These are phyloP conservation scores for Carcharodon carcharias DNA, from an alignment of 2,797 vertebrate species.

Conservation along the genomic window DNA sequence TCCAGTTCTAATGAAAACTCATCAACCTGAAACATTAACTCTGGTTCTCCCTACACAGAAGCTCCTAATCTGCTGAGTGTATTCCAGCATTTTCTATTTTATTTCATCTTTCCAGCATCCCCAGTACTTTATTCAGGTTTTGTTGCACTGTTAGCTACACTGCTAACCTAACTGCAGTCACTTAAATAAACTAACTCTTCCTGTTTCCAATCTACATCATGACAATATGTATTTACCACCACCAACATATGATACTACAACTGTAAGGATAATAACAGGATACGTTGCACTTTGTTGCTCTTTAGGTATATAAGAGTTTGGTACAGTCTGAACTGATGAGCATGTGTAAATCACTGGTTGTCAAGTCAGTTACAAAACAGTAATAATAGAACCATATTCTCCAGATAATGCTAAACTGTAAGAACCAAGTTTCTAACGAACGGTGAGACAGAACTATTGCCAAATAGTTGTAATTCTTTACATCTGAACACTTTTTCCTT, in stretches of 20 bases:
- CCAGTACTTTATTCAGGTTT: background rate
- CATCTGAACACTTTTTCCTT: background rate
- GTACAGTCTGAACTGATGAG: background rate
- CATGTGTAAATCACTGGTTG: background rate
- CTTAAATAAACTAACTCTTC: background rate
- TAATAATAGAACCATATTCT: background rate
- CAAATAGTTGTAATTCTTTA: background rate
- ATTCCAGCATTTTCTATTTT: background rate
- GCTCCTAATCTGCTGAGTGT: background rate
- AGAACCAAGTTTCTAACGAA: background rate
- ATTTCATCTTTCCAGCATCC: too few species aligned
- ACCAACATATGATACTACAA: background rate
- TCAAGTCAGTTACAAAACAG: background rate
- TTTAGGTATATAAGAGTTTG: background rate
- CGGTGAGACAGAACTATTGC: background rate
- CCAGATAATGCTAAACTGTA: background rate
- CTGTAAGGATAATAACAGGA: background rate
- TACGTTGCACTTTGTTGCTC: background rate
- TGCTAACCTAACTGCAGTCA: background rate
- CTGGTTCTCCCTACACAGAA: background rate
- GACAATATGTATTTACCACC: background rate
- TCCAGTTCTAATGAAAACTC: background rate
- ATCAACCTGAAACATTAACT: background rate
- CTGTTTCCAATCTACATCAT: background rate
- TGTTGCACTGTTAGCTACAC: background rate